Conservation (phyloP, 1,140 invertebrate genomes). For the Apis cerana region DNA sequence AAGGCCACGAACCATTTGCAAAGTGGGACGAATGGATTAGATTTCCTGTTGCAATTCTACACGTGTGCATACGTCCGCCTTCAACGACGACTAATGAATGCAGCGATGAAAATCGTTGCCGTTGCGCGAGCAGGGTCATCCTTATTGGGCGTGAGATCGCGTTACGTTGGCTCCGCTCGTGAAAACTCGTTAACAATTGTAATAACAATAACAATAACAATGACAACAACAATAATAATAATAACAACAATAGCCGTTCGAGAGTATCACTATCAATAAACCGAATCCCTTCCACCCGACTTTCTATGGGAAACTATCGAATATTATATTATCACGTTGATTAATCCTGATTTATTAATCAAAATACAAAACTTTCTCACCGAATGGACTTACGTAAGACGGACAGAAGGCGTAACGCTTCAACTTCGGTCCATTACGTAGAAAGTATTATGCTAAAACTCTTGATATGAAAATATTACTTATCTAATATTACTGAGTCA, state of each 20-base stretch:
- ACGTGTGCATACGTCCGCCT: slow-evolving; percentile 29
- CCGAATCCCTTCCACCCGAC: neutral
- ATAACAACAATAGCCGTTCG: neutral
- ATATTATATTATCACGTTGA: neutral
- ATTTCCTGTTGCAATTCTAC: slow-evolving; percentile 52
- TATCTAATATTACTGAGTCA: no score
- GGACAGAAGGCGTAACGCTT: no score
- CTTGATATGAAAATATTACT: no score
- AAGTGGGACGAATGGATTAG: slow-evolving; percentile 59
- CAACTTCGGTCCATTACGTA: no score
- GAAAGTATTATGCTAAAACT: no score
- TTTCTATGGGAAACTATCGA: neutral
- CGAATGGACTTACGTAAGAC: neutral
- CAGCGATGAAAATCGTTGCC: slow-evolving; percentile 38
- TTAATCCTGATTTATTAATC: neutral
- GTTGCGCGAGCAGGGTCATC: neutral
- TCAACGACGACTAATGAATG: slow-evolving; percentile 23
- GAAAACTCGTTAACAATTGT: neutral
- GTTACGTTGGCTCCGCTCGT: neutral
- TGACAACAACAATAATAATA: neutral
- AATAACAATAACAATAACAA: no score
- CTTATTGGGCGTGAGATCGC: slow-evolving; percentile 1
- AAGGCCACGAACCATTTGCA: slow-evolving; percentile 59
- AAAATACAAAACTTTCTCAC: neutral
- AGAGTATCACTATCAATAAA: neutral